phyloP scores from a whole-genome alignment of 1,140 invertebrate genomes.

The Drosophila kohkoa region DNA sequence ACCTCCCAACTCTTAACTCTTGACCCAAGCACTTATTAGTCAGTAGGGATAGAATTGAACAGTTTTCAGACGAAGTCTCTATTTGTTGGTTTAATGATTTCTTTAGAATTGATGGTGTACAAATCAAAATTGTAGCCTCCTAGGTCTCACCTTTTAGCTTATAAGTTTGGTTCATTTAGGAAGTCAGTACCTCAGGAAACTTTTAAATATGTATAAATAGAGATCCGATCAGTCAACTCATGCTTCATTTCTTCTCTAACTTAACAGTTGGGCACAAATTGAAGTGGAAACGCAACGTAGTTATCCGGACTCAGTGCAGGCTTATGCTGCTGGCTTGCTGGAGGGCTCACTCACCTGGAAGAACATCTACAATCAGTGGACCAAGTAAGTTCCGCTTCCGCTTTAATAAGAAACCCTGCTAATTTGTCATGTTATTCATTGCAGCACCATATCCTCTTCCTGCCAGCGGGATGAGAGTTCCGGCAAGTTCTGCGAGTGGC shows the following conservation, averaged over 20 bases:
- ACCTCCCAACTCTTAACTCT: too few relatives aligned
- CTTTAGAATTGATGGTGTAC: too few relatives aligned
- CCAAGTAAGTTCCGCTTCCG: constrained; percentile 81
- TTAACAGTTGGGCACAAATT: constrained; percentile 90
- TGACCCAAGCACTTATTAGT: too few relatives aligned
- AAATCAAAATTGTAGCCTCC: too few relatives aligned
- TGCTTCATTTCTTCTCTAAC: background rate
- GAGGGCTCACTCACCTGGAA: constrained; percentile 94
- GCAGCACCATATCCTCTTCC: constrained; percentile 88
- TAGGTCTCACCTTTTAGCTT: too few relatives aligned
- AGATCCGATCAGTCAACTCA: background rate
- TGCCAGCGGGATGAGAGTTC: constrained; percentile 88
- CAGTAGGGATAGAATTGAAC: too few relatives aligned
- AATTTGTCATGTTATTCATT: background rate
- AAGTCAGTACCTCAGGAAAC: too few relatives aligned
- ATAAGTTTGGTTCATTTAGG: too few relatives aligned
- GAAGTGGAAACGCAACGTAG: constrained; percentile 91
- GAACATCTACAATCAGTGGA: constrained; percentile 92
- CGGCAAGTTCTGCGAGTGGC: constrained; percentile 78
- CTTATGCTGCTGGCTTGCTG: constrained; percentile 94
- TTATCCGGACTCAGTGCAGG: constrained; percentile 92
- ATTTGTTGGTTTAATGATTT: too few relatives aligned
- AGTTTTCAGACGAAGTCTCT: too few relatives aligned
- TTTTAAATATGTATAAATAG: background rate
- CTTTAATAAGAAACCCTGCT: background rate